These are phyloP conservation scores for Penaeus indicus DNA, from an alignment of 1,140 invertebrate species.

Conservation along the genomic window DNA sequence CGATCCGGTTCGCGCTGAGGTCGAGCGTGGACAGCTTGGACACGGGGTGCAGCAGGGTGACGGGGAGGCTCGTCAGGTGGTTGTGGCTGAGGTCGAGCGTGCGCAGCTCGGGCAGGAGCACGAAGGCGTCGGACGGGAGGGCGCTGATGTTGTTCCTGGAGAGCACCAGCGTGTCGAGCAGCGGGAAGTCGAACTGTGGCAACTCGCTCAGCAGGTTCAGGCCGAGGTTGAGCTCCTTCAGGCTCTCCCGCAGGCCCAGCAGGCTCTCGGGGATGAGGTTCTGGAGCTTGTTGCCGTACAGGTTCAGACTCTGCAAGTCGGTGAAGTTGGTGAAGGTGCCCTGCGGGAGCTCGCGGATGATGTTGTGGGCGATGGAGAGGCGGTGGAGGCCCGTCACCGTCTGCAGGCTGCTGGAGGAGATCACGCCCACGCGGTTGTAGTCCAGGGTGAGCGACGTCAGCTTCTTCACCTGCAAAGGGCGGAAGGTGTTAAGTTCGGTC, in stretches of 20 bases:
- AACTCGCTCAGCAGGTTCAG: conserved; percentile 80
- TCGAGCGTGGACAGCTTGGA: conserved; percentile 77
- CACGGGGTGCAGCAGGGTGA: conserved; percentile 79
- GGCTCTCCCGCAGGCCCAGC: conserved; percentile 79
- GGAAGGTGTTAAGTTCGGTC: too few relatives aligned
- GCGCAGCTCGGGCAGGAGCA: conserved; percentile 77
- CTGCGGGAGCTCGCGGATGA: conserved; percentile 86
- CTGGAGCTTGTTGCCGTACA: conserved; percentile 83
- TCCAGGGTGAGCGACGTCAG: conserved; percentile 83
- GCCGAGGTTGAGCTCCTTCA: conserved; percentile 81
- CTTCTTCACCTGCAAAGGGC: conserved; percentile 26
- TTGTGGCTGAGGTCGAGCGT: conserved; percentile 82
- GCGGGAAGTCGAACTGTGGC: conserved; percentile 67
- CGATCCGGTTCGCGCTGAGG: conserved; percentile 81
- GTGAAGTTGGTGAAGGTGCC: conserved; percentile 78
- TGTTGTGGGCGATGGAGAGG: conserved; percentile 80
- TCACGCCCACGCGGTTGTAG: conserved; percentile 87
- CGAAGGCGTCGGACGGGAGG: conserved; percentile 75
- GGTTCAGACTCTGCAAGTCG: conserved; percentile 79
- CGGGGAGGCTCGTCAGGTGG: conserved; percentile 78
- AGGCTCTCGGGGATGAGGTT: conserved; percentile 82
- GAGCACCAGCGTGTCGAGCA: conserved; percentile 78
- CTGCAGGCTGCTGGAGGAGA: conserved; percentile 78
- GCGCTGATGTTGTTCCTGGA: conserved; percentile 78
- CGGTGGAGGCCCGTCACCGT: conserved; percentile 69